Evolutionary conservation across 2,797 vertebrate species (phyloP), one percentile per base, ranked within the genome.

Genomic region (Cichlasoma orientale): DNA sequence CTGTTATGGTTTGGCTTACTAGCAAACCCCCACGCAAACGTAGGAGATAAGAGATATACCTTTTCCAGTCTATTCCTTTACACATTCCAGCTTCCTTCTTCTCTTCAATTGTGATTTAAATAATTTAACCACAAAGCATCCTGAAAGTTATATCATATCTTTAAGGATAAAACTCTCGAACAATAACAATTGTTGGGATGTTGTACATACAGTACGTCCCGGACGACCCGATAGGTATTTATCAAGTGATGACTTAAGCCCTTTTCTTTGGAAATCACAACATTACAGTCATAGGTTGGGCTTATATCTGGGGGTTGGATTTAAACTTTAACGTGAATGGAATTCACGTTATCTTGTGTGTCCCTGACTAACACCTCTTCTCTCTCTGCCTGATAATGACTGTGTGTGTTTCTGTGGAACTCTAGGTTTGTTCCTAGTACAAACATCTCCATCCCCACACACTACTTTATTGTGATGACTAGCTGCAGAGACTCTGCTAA

Each of bases 391-490:
- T 47, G 13, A 7, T 14, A 21, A 12, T 18, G 1, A 6, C 53
- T 13, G 2, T 50, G 5, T 61, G 9, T 38, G 4, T 72, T 18
- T 74, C 1, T 76, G 14, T 83, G 7, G 44, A 4, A 18, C 3
- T n/a, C 2, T 16, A 91, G 96, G 82, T 86, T 92, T 11, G 70
- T 92, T 7, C n/a, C 82, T 1, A 92, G 83, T 41, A 92, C 93
- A 5, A 89, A 88, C 74, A 87, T 97, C 56, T 56, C 90, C 6
- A 41, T 98, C 71, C 98, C 98, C 44, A 97, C 97, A 1, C 98
- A 99, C 82, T 99, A 95, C 93, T 99, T 97, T 59, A 90, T 92
- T 38, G 90, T 98, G 5, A 33, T 99, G 59, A 96, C 96, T 54
- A 97, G 96, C 88, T 99, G 98, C 78, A 91, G 89, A 68, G 84